A percentile compares a stretch with the other conserved stretches of the same genome.
Evolutionary conservation across 2,888 invertebrate species (phyloP).

Genomic region (Cinara cedri): DNA sequence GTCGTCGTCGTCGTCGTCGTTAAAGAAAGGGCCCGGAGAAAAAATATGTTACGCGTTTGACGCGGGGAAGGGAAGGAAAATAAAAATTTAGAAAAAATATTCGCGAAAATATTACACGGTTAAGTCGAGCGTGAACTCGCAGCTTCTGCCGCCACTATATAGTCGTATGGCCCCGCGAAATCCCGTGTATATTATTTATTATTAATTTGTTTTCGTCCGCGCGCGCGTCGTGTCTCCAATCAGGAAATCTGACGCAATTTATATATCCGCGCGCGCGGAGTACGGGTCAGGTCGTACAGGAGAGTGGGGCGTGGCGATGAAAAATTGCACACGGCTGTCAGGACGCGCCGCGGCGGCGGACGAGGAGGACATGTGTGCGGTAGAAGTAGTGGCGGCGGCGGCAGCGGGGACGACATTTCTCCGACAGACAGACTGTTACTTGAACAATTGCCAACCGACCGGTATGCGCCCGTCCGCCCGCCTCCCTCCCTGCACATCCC

Average conservation of each 20-base stretch:
- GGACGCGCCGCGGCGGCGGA: no score
- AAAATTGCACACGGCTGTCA: conserved; percentile 36
- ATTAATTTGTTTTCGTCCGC: neutral
- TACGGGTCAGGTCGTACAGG: neutral
- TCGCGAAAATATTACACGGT: neutral
- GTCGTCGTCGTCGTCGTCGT: neutral
- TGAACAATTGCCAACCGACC: conserved; percentile 51
- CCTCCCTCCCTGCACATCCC: no score
- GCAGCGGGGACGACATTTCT: conserved; percentile 30
- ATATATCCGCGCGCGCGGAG: neutral
- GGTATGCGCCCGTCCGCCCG: neutral
- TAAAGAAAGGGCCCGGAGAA: neutral
- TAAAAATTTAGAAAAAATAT: no score
- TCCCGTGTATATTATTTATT: neutral
- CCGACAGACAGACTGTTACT: conserved; percentile 45
- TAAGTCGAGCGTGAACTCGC: neutral
- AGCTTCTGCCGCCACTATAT: no score
- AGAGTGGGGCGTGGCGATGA: neutral
- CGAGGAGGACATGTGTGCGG: no score
- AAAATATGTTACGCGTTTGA: conserved; percentile 7
- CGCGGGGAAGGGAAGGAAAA: neutral
- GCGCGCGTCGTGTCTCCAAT: neutral
- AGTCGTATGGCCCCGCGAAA: neutral
- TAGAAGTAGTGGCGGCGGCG: neutral
- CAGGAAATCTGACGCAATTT: conserved; percentile 16